Evolutionary conservation across 2,113 vertebrate species (phyloP), one percentile per base, ranked within the genome.

Genomic region (Lamprologus tigripictilis): DNA sequence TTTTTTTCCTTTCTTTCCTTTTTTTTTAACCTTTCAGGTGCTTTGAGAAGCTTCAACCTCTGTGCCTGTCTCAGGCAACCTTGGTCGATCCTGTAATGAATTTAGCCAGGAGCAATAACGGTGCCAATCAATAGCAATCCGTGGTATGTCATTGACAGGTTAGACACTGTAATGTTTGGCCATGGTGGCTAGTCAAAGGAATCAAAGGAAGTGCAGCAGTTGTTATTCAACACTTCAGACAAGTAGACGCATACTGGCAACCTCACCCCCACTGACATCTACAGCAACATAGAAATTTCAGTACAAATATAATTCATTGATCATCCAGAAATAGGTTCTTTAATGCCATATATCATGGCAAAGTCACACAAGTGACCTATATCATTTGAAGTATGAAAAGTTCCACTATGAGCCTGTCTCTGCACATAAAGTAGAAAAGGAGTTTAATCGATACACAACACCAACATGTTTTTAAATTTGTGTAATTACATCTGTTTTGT

Each of bases 61-160:
- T 83, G 88, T 88, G 79, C 78, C 87, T 63, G 37, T 87, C 88
- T 92, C 87, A 57, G 80, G 86, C 90, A 94, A 94, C 93, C 90
- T 95, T 92, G 91, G 90, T 95, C 86, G 83, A 94, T 95, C 90
- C 83, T 92, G 85, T 94, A 94, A 95, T 94, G 94, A 95, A 95
- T 95, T 95, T 94, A 94, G 94, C 95, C 90, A 28, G 53, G 85
- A 91, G 95, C 94, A 95, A 94, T 94, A 94, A 96, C 82, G 28
- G 88, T 86, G 88, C 84, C 92, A 93, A 94, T 96, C 95, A 94
- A 96, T 95, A 95, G 90, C 91, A 91, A 93, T 94, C 89, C 81
- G 76, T 89, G 92, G 90, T 91, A 92, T 92, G 93, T 93, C 93
- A 95, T 95, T 95, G 95, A 95, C 94, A 94, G 94, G 93, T 93